Conservation (phyloP, 2,113 vertebrate species). For the Proterorhinus semilunaris region DNA sequence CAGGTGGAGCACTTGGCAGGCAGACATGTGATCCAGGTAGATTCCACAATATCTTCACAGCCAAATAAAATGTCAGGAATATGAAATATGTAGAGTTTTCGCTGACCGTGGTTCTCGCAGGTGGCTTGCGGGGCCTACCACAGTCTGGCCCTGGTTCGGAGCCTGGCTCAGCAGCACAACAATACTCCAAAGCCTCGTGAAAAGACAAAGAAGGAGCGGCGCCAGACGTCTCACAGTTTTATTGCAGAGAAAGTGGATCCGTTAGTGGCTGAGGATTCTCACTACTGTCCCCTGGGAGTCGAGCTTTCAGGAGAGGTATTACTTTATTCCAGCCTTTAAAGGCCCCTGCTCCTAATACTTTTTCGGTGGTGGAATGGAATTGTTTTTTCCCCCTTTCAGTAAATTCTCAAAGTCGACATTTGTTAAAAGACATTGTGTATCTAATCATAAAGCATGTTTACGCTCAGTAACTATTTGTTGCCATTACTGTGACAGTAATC, state of each 20-base stretch:
- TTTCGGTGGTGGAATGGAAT: too few relatives aligned
- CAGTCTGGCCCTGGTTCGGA: conserved; percentile 91
- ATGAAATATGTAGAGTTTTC: conserved; percentile 5
- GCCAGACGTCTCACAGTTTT: conserved; percentile 84
- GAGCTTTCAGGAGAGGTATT: conserved; percentile 72
- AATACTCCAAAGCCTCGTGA: conserved; percentile 78
- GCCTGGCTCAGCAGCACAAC: conserved; percentile 75
- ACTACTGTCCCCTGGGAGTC: conserved; percentile 93
- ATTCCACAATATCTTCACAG: conserved; percentile 1
- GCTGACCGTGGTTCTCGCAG: conserved; percentile 34
- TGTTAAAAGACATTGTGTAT: too few relatives aligned
- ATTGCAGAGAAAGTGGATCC: conserved; percentile 86
- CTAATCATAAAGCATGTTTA: too few relatives aligned
- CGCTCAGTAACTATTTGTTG: too few relatives aligned
- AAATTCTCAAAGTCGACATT: too few relatives aligned
- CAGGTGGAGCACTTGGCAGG: conserved; percentile 90
- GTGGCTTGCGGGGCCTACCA: conserved; percentile 91
- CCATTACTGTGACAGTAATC: too few relatives aligned
- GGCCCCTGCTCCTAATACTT: too few relatives aligned
- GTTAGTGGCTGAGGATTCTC: conserved; percentile 85
- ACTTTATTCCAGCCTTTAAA: too few relatives aligned
- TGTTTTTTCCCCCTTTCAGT: too few relatives aligned
- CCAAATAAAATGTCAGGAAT: background rate
- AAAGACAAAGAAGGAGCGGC: conserved; percentile 76
- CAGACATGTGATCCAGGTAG: conserved; percentile 86